Evolutionary conservation across 2,113 vertebrate species (phyloP).

Genomic region (Balaenoptera acutorostrata): DNA sequence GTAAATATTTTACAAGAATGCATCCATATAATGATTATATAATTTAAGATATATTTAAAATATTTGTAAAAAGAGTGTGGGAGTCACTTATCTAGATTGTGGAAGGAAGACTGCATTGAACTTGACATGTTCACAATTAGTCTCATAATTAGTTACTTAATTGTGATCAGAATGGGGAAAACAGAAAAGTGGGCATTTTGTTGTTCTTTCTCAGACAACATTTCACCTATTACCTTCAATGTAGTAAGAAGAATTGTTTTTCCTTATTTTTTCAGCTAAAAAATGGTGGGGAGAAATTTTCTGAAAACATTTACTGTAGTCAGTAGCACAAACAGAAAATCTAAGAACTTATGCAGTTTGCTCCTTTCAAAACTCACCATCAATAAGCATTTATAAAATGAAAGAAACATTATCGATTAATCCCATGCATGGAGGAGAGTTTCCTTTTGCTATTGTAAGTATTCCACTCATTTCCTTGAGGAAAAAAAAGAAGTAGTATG

Average conservation of each 20-base stretch:
- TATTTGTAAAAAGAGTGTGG: background rate
- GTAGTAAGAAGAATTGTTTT: background rate
- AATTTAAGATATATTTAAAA: background rate
- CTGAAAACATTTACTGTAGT: background rate
- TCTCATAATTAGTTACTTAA: background rate
- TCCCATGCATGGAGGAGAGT: background rate
- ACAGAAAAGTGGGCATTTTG: background rate
- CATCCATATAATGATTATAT: background rate
- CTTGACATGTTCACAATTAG: background rate
- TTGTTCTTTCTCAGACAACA: background rate
- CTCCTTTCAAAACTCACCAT: background rate
- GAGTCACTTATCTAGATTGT: background rate
- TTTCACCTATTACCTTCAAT: background rate
- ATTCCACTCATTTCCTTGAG: background rate
- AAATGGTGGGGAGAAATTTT: background rate
- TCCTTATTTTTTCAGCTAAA: background rate
- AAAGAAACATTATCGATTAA: background rate
- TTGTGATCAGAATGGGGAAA: background rate
- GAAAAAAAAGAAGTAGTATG: background rate
- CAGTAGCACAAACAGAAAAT: background rate
- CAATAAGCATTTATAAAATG: background rate
- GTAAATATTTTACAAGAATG: background rate
- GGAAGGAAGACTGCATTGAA: background rate
- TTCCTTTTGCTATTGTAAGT: background rate
- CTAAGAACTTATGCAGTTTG: background rate